Conservation (phyloP, 2,113 vertebrate species). For the Scolopax mira region DNA sequence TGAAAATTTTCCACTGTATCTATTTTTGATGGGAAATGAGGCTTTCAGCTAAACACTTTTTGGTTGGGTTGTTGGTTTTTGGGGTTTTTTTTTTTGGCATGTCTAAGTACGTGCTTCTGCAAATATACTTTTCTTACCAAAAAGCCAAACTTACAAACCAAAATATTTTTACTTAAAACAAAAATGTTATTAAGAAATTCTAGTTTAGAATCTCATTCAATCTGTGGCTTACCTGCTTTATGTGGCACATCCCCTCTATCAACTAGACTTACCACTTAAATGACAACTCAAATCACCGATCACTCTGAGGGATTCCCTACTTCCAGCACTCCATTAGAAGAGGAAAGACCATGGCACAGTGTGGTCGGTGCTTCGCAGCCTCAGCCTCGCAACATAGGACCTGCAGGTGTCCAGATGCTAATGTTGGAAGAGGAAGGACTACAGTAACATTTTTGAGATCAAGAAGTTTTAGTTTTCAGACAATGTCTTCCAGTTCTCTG, state of each 20-base stretch:
- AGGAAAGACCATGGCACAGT: neutral
- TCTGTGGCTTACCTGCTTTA: neutral
- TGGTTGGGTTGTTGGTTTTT: neutral
- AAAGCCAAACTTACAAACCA: conserved; percentile 28
- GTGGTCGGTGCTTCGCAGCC: neutral
- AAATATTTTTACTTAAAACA: conserved; percentile 29
- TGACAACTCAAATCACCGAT: neutral
- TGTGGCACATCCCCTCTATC: neutral
- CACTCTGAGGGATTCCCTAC: neutral
- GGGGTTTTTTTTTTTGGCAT: neutral
- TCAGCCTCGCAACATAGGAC: neutral
- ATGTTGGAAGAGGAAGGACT: neutral
- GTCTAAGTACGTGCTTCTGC: conserved; percentile 19
- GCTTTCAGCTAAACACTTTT: conserved; percentile 15
- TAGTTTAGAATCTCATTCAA: neutral
- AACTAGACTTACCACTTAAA: neutral
- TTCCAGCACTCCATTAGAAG: neutral
- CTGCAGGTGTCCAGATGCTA: neutral
- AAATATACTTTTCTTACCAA: conserved; percentile 47
- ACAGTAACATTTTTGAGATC: neutral
- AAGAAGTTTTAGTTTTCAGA: neutral
- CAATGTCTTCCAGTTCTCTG: neutral
- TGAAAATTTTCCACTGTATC: conserved; percentile 57
- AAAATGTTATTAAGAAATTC: neutral
- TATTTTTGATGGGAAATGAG: conserved; percentile 46